phyloP scores from a whole-genome alignment of 1,140 invertebrate species.

The Araneus ventricosus region DNA sequence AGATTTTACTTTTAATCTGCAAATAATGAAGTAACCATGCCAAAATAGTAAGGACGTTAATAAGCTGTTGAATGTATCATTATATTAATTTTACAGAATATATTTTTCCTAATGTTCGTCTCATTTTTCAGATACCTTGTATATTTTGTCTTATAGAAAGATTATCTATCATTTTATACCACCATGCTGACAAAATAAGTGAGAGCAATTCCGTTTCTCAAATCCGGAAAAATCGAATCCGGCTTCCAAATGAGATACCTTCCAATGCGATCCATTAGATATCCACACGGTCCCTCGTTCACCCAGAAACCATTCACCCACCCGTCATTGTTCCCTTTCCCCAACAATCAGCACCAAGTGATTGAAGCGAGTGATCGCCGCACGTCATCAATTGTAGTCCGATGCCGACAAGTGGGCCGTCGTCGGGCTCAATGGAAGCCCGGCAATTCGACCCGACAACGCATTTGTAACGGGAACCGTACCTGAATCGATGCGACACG shows the following conservation, averaged over 20 bases:
- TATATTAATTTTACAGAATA: too few species aligned
- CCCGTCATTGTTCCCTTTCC: constrained; percentile 12
- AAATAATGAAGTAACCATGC: too few species aligned
- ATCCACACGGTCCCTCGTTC: background rate
- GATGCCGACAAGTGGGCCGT: constrained; percentile 20
- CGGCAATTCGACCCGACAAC: background rate
- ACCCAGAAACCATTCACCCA: background rate
- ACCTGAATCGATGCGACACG: background rate
- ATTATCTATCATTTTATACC: too few species aligned
- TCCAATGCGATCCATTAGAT: background rate
- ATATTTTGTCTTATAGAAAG: too few species aligned
- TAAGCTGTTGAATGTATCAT: too few species aligned
- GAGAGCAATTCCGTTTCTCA: background rate
- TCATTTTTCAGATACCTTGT: too few species aligned
- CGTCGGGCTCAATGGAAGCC: background rate
- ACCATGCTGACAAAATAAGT: background rate
- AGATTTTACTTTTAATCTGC: too few species aligned
- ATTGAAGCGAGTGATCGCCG: constrained; percentile 17
- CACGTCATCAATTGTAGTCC: constrained; percentile 52
- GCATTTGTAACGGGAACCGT: constrained; percentile 9
- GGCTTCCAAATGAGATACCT: background rate
- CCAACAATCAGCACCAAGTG: background rate
- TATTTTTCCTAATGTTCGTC: too few species aligned
- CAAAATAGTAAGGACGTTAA: too few species aligned
- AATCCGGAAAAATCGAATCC: background rate